Percentiles rank a stretch among this genome's conserved stretches.
Conservation (phyloP, 1,140 invertebrate genomes). For the Heliconius eleuchia region DNA sequence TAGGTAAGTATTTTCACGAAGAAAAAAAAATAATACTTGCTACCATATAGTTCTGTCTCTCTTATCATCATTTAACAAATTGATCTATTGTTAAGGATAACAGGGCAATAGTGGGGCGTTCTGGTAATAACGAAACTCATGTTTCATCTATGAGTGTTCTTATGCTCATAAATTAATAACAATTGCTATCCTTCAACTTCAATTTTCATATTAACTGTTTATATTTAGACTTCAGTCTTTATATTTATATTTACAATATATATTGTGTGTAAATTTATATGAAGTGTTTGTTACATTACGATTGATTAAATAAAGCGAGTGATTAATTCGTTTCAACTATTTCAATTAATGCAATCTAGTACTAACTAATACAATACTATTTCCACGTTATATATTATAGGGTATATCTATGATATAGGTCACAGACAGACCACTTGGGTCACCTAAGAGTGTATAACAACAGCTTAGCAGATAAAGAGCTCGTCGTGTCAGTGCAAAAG, state of each 20-base stretch:
- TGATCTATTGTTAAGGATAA: neutral
- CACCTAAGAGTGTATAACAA: neutral
- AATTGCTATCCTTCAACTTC: slow-evolving; percentile 13
- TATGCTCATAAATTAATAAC: slow-evolving; percentile 16
- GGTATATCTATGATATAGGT: neutral
- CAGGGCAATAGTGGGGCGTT: neutral
- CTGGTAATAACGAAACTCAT: neutral
- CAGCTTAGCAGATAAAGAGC: slow-evolving; percentile 9
- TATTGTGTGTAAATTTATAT: neutral
- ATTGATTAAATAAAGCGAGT: neutral
- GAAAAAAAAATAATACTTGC: neutral
- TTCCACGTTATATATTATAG: neutral
- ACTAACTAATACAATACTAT: neutral
- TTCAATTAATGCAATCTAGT: too few species aligned
- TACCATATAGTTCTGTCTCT: neutral
- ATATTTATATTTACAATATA: neutral
- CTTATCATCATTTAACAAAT: neutral
- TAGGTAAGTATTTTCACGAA: neutral
- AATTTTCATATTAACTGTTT: slow-evolving; percentile 20
- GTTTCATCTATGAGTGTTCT: neutral
- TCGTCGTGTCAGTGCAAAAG: slow-evolving; percentile 2
- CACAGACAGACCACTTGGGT: neutral
- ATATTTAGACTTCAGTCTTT: slow-evolving; percentile 13
- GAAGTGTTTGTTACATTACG: neutral
- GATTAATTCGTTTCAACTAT: too few species aligned